Evolutionary conservation across 2,113 vertebrate genomes (phyloP).

Genomic region (Gorsachius goisagi): DNA sequence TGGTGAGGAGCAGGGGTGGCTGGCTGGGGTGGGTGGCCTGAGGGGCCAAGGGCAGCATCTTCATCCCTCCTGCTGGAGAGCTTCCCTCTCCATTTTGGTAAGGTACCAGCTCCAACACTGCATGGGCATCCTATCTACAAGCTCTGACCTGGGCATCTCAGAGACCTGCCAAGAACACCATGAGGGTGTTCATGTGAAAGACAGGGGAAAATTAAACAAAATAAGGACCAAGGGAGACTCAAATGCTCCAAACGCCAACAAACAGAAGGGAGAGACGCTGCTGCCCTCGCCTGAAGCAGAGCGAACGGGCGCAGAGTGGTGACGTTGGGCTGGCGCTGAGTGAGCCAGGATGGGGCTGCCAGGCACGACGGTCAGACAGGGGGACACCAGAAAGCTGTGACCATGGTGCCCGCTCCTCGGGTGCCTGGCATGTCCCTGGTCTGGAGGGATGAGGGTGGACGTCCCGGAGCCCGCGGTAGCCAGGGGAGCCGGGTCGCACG

Average conservation of each 20-base stretch:
- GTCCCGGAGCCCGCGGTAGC: not conserved
- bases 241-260: not conserved
- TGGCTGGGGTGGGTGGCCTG: not conserved
- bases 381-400: not conserved
- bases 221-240: not conserved
- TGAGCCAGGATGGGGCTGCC: fast-evolving
- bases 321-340: not conserved
- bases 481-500: not conserved
- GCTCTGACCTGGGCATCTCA: not conserved
- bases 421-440: not conserved
- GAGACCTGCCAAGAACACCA: not conserved
- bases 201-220: not conserved
- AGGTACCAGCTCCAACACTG: not conserved
- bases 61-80: not conserved
- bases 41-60: not conserved
- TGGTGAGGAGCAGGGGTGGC: not conserved
- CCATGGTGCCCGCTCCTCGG: fast-evolving
- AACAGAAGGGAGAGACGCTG: not conserved
- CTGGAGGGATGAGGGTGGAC: not conserved
- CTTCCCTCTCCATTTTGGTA: not conserved
- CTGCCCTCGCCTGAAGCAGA: not conserved
- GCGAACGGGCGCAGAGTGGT: fast-evolving
- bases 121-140: not conserved
- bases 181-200: not conserved
- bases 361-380: not conserved